Evolutionary conservation across 2,888 invertebrate genomes (phyloP).

Genomic region (Cephus pygmeus): DNA sequence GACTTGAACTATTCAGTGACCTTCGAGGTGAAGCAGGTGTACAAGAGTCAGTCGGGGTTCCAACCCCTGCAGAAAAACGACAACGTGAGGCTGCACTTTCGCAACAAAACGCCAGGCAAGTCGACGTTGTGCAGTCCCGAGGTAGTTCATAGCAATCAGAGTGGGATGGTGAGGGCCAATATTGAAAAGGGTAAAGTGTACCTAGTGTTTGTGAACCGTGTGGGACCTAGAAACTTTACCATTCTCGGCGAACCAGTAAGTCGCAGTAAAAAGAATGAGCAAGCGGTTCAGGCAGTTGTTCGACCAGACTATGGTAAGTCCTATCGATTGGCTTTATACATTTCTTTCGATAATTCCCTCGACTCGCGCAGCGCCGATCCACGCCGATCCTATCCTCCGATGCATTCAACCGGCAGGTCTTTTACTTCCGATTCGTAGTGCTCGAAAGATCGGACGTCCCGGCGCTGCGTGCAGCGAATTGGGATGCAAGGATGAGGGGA

Average conservation of each 20-base stretch:
- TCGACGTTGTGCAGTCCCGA: constrained; percentile 60
- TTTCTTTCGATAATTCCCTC: no score
- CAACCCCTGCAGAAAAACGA: constrained; percentile 65
- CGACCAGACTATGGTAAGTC: constrained; percentile 64
- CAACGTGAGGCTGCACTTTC: constrained; percentile 69
- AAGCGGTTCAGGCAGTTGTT: constrained; percentile 63
- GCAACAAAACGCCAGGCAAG: constrained; percentile 64
- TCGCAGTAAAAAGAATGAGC: constrained; percentile 64
- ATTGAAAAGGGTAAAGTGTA: constrained; percentile 71
- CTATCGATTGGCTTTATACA: no score
- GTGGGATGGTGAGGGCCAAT: constrained; percentile 69
- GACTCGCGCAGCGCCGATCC: no score
- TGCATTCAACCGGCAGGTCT: neutral
- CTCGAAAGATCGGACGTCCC: no score
- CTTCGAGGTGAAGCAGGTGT: constrained; percentile 74
- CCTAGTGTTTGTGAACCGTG: constrained; percentile 71
- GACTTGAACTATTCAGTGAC: constrained; percentile 73
- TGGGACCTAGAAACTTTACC: constrained; percentile 71
- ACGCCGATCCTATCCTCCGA: no score
- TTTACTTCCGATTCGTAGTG: neutral
- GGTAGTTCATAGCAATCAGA: constrained; percentile 40
- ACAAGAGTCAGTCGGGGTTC: constrained; percentile 70
- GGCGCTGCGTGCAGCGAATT: no score
- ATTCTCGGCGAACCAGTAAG: constrained; percentile 70
- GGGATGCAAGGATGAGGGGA: no score